Base-by-base conservation (phyloP, 2,888 invertebrate genomes). In the Synanthedon vespiformis region DNA sequence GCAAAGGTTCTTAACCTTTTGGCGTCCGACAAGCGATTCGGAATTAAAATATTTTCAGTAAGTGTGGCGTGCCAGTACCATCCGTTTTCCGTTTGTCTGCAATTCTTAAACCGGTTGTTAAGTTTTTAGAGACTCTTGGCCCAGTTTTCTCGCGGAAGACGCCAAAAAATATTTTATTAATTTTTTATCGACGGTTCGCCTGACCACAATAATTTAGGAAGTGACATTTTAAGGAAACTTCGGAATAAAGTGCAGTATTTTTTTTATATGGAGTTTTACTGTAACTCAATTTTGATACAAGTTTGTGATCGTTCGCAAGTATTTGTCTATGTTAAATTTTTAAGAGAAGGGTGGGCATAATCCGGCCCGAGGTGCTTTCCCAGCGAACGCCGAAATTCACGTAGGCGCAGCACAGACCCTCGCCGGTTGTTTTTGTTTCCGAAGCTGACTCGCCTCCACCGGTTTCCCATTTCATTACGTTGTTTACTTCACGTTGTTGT, bases 261-360 rank as follows among this genome's bases (percentile, higher is more conserved):
- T 34, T 22, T 22, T 4, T 22, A 22, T 22, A 22, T 22, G 22
- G 22, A 22, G 22, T 22, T 5, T 34, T 34, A 34, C 8, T 34
- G 10, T 34, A 34, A 34, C 10, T 34, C 34, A 10, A 34, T 34
- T 34, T 34, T 34, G 34, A 34, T 34, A 34, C 8, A 10, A 34
- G 34, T 10, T 34, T 34, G 34, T 34, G 34, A 34, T 10, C 8
- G 34, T 34, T 34, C 10, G 8, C 34, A 34, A 34, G 34, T 34
- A 34, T 34, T 34, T 34, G 34, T 6, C 6, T 44, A 8, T 14
- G 44, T 14, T 44, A n/a, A 44, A 8, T 44, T 44, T 44, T 44
- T 44, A 77, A 78, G 72, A 73, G 72, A 71, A 34, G 77, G 74
- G 77, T 69, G 74, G 34, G 74, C 71, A 69, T 77, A 77, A 77